Conservation (phyloP, 1,140 invertebrate genomes). For the Theocolax elegans region DNA sequence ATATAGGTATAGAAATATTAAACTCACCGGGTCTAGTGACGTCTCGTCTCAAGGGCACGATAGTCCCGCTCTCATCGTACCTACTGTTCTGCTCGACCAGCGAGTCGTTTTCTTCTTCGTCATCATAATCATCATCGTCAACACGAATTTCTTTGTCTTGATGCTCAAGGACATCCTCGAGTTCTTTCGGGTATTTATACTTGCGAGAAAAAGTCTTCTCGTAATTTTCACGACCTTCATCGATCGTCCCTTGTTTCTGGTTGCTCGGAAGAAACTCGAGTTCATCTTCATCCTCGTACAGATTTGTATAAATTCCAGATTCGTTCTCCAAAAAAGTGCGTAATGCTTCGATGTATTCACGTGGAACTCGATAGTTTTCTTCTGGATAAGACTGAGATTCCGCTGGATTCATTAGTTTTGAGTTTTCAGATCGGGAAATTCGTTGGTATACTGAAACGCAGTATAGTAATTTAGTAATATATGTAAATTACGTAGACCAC, state of each 20-base stretch:
- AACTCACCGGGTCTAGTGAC: conserved; percentile 35
- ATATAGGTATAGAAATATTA: too few species aligned
- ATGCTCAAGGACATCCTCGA: conserved; percentile 17
- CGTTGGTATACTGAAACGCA: conserved; percentile 18
- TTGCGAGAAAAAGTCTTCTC: conserved; percentile 53
- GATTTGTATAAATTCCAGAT: too few species aligned
- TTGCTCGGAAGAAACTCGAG: conserved; percentile 21
- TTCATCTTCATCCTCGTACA: not conserved
- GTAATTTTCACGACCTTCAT: conserved; percentile 54
- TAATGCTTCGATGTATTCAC: conserved; percentile 23
- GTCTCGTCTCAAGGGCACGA: conserved; percentile 55
- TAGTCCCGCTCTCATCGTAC: conserved; percentile 75
- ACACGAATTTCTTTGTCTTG: conserved; percentile 49
- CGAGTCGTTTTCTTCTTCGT: conserved; percentile 58
- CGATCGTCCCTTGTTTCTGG: not conserved
- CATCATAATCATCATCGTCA: conserved; percentile 64
- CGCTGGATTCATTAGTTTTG: not conserved
- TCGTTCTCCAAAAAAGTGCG: conserved; percentile 6
- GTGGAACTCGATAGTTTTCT: conserved; percentile 9
- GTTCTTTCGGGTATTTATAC: conserved; percentile 47
- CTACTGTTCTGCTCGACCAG: conserved; percentile 56
- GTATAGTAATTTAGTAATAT: too few species aligned
- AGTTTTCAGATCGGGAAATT: conserved; percentile 19
- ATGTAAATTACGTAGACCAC: too few species aligned
- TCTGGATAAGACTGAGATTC: not conserved